A percentile compares a stretch with the other conserved stretches of the same genome.
Evolutionary conservation across 2,113 vertebrate species (phyloP).

Genomic region (Sardina pilchardus): DNA sequence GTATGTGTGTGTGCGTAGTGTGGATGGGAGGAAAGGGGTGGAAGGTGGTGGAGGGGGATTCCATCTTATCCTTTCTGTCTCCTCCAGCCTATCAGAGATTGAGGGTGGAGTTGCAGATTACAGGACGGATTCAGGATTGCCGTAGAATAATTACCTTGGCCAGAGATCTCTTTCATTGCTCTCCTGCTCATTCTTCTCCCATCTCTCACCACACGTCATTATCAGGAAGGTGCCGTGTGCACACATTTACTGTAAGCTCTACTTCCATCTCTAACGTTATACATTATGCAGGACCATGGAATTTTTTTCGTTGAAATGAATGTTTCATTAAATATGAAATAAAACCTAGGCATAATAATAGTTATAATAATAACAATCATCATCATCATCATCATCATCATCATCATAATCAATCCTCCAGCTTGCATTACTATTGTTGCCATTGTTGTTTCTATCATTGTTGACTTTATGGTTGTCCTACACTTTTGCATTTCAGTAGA

Average conservation of each 20-base stretch:
- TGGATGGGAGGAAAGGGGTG: conserved; percentile 20
- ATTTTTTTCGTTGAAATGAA: neutral
- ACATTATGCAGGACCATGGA: neutral
- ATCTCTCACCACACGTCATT: conserved; percentile 25
- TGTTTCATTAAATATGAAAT: neutral
- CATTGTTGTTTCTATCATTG: neutral
- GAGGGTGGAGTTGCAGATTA: conserved; percentile 57
- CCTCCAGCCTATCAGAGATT: conserved; percentile 51
- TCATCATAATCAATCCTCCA: no score
- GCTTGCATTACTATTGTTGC: neutral
- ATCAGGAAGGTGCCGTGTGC: neutral
- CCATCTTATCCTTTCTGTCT: conserved; percentile 26
- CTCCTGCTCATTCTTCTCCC: conserved; percentile 35
- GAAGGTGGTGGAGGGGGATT: neutral
- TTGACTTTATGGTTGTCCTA: neutral
- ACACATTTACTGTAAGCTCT: neutral
- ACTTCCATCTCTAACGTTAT: neutral
- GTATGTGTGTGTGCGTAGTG: conserved; percentile 36
- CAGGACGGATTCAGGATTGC: conserved; percentile 55
- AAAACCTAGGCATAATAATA: neutral
- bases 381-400: neutral
- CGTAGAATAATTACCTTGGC: conserved; percentile 58
- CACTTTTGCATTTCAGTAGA: neutral
- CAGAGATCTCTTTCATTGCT: conserved; percentile 24
- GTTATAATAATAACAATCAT: neutral